phyloP scores from a whole-genome alignment of 2,888 invertebrate species.

The Eupelmus urozonus region DNA sequence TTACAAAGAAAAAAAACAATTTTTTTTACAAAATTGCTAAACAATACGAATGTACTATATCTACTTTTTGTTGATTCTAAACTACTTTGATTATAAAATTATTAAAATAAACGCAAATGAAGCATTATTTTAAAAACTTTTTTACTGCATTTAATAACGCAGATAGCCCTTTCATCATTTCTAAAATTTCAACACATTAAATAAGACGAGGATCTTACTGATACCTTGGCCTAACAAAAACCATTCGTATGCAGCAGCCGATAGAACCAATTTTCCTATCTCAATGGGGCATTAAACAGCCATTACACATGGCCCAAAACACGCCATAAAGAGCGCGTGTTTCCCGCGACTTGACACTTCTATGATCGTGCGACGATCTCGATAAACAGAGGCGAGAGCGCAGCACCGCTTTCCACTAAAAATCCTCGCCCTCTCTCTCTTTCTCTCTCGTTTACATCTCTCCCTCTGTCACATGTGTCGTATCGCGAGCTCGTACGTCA shows the following conservation, averaged over 20 bases:
- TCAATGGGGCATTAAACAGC: conserved; percentile 75
- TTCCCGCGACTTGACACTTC: conserved; percentile 54
- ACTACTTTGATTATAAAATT: too few relatives aligned
- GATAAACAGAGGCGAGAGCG: conserved; percentile 23
- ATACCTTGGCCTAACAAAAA: background rate
- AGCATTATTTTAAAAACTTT: too few relatives aligned
- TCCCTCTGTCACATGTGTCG: background rate
- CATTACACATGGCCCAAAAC: conserved; percentile 76
- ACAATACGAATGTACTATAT: too few relatives aligned
- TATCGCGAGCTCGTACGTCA: conserved; percentile 52
- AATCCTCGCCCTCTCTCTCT: conserved; percentile 46
- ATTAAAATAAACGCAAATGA: too few relatives aligned
- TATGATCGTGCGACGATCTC: conserved; percentile 14
- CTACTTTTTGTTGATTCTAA: too few relatives aligned
- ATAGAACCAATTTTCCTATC: conserved; percentile 62
- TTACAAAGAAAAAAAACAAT: too few relatives aligned
- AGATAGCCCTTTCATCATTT: too few relatives aligned
- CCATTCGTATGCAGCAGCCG: too few relatives aligned
- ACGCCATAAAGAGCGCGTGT: conserved; percentile 68
- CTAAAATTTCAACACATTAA: too few relatives aligned
- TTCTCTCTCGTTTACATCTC: background rate
- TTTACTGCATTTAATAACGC: too few relatives aligned
- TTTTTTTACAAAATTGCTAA: too few relatives aligned
- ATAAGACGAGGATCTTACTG: background rate
- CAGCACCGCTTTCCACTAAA: conserved; percentile 41